phyloP scores from a whole-genome alignment of 2,888 invertebrate genomes.

The Macropis europaea region DNA sequence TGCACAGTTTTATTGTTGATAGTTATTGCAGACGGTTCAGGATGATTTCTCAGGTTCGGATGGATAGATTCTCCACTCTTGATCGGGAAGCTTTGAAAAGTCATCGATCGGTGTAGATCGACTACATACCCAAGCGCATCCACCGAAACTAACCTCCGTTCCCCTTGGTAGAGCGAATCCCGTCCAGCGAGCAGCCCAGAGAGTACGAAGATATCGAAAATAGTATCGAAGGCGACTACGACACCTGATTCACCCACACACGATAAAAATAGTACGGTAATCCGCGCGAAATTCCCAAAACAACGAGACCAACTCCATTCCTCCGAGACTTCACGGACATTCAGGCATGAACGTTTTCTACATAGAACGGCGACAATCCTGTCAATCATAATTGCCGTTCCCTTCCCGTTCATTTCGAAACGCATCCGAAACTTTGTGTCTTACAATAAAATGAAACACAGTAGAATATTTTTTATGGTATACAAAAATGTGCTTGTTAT shows the following conservation, averaged over 20 bases:
- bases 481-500: too few species aligned
- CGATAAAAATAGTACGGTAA: constrained; percentile 70
- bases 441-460: too few species aligned
- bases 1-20: too few species aligned
- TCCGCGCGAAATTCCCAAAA: constrained; percentile 67
- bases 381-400: neutral
- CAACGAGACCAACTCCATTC: constrained; percentile 66
- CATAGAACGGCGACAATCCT: constrained; percentile 25
- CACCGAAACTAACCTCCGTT: constrained; percentile 66
- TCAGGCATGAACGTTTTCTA: constrained; percentile 22
- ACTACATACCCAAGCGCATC: constrained; percentile 35
- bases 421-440: too few species aligned
- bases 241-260: constrained; percentile 74
- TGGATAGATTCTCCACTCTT: neutral
- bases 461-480: too few species aligned
- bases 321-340: constrained; percentile 48
- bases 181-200: constrained; percentile 47
- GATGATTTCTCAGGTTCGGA: too few species aligned
- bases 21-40: too few species aligned
- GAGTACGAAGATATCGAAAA: constrained; percentile 66
- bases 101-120: neutral
- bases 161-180: constrained; percentile 42
- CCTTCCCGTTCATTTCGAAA: neutral
- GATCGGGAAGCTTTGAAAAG: neutral
- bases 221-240: constrained; percentile 58